Percentiles rank a stretch among this genome's conserved stretches.
Conservation (phyloP, 2,888 invertebrate species). For the Drosophila merina region DNA sequence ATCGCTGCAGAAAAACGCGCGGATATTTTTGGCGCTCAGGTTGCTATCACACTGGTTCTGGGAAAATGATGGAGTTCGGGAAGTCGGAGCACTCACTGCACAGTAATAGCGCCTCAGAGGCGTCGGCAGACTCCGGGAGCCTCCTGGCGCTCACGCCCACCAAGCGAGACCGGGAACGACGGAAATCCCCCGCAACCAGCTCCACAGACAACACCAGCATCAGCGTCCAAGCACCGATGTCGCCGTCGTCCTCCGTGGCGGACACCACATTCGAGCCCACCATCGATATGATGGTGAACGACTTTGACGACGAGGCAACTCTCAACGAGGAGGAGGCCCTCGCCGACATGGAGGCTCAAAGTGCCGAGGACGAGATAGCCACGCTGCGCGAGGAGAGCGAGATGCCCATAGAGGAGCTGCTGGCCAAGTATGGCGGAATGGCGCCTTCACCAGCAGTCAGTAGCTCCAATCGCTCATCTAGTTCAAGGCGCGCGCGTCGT, state of each 20-base stretch:
- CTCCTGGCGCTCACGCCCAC: constrained; percentile 49
- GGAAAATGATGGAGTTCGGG: constrained; percentile 45
- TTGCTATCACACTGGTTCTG: constrained; percentile 24
- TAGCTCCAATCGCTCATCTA: constrained; percentile 38
- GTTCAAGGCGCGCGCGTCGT: constrained; percentile 50
- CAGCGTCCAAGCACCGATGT: constrained; percentile 53
- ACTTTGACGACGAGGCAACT: constrained; percentile 98
- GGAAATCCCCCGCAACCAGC: constrained; percentile 63
- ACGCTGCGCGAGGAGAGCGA: constrained; percentile 96
- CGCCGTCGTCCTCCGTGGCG: constrained; percentile 78
- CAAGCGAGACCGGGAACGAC: constrained; percentile 62
- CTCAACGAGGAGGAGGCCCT: constrained; percentile 98
- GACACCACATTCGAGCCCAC: constrained; percentile 93
- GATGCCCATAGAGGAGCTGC: constrained; percentile 96
- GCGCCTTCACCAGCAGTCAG: constrained; percentile 71
- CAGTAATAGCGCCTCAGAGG: constrained; percentile 36
- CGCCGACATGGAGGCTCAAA: constrained; percentile 93
- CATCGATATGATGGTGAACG: constrained; percentile 98
- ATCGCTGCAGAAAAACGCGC: neutral
- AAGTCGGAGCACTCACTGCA: constrained; percentile 36
- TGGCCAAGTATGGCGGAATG: constrained; percentile 92
- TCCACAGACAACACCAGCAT: constrained; percentile 40
- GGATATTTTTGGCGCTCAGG: constrained; percentile 32
- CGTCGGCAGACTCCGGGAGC: constrained; percentile 41
- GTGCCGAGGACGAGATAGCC: constrained; percentile 94